phyloP scores from a whole-genome alignment of 2,797 vertebrate species.

The Sebastes variabilis region DNA sequence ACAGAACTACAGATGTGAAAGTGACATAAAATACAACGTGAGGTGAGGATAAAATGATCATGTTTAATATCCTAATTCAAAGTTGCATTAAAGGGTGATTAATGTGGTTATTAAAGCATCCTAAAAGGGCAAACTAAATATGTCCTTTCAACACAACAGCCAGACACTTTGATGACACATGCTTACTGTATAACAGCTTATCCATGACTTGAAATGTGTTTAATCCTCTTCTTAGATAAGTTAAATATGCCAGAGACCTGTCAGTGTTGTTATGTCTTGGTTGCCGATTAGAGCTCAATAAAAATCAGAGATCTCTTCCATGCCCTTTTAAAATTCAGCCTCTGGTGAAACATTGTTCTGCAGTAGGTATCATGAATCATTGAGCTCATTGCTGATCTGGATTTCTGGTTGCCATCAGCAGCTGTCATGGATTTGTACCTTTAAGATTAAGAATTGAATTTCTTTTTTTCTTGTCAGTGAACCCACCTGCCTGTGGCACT shows the following conservation, averaged over 20 bases:
- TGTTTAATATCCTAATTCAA: neutral
- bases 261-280: neutral
- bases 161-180: neutral
- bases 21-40: neutral
- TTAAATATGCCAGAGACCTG: neutral
- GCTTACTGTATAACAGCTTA: neutral
- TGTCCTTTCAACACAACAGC: neutral
- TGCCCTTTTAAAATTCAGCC: constrained; percentile 29
- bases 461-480: constrained; percentile 5
- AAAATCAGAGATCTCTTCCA: constrained; percentile 30
- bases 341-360: constrained; percentile 22
- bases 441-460: constrained; percentile 25
- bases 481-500: constrained; percentile 8
- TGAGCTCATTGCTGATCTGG: constrained; percentile 35
- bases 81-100: neutral
- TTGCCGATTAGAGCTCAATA: constrained; percentile 28
- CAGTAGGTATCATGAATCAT: constrained; percentile 41
- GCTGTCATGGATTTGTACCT: constrained; percentile 34
- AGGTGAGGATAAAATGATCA: neutral
- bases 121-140: neutral
- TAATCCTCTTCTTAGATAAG: constrained; percentile 26
- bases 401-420: constrained; percentile 45
- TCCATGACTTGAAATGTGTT: constrained; percentile 12
- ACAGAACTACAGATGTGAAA: neutral
- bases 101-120: neutral